These are phyloP conservation scores for Chelonus formosanus DNA, from an alignment of 2,888 invertebrate genomes.

Conservation along the genomic window DNA sequence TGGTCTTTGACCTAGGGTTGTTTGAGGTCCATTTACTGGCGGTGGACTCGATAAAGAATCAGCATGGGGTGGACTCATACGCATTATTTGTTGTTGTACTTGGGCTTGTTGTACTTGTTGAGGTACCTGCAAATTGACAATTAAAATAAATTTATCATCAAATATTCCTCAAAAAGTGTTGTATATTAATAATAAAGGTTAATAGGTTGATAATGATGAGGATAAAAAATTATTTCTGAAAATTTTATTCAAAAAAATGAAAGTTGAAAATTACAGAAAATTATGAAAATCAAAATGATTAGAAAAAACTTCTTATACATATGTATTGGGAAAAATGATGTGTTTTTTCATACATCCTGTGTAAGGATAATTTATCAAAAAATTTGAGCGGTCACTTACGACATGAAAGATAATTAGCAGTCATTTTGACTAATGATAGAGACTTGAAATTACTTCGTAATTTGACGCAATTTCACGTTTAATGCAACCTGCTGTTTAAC, in stretches of 20 bases:
- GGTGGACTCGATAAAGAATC: constrained; percentile 57
- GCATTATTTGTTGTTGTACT: constrained; percentile 61
- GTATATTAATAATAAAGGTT: too few relatives aligned
- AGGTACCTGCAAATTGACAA: constrained; percentile 46
- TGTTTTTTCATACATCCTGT: too few relatives aligned
- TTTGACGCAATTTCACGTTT: constrained; percentile 45
- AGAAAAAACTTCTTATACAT: too few relatives aligned
- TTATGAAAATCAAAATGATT: too few relatives aligned
- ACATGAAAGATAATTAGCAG: constrained; percentile 41
- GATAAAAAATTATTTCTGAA: too few relatives aligned
- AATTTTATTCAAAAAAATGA: too few relatives aligned
- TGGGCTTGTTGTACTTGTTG: constrained; percentile 55
- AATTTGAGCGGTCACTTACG: constrained; percentile 33
- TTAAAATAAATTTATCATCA: neutral
- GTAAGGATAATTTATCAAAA: neutral
- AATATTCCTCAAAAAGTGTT: neutral
- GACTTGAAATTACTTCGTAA: constrained; percentile 44
- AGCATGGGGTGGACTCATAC: constrained; percentile 58
- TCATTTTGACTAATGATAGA: constrained; percentile 42
- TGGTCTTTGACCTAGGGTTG: constrained; percentile 52
- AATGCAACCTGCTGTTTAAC: constrained; percentile 40
- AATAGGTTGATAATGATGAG: too few relatives aligned
- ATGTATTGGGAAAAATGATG: too few relatives aligned
- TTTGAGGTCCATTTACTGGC: constrained; percentile 52
- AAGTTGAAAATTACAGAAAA: too few relatives aligned